Evolutionary conservation across 2,797 vertebrate species (phyloP), one percentile per base, ranked within the genome.

Genomic region (Neosilurus mollespiculum): DNA sequence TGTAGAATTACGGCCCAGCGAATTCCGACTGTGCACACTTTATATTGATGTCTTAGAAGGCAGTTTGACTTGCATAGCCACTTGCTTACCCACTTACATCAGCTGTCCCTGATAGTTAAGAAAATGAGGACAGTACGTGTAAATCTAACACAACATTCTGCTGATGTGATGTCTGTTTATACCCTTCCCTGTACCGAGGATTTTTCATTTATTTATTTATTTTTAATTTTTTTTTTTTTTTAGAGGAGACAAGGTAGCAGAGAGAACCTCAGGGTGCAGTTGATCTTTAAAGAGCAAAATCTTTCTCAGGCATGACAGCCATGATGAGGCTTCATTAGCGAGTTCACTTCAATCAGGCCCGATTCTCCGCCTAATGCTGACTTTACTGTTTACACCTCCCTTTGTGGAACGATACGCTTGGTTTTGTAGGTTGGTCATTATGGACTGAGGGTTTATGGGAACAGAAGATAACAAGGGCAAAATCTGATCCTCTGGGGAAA

Each of bases 321-420:
- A 58, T 72, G 78, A 84, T 69, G 64, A 84, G 83, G 62, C 24
- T 76, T 49, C 71, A 66, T 81, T 65, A 81, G 26, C 18, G 26
- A 43, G 26, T 67, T 80, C 77, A 80, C 67, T 71, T 81, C 80
- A 56, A 81, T 80, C 61, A 43, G 70, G 16, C 61, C 34, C 61
- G 71, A 67, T 56, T 64, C 83, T 43, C 12, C 9, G 3, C n/a
- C 78, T 75, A 51, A 75, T 59, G 71, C 62, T 75, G 70, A 75
- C 78, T 75, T 66, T 26, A 84, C 78, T 61, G 82, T 72, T 80
- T 84, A 80, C 76, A 64, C 82, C 49, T 80, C 67, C 77, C 73
- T 69, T 73, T 64, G 51, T 53, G 73, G 62, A 78, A 37, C 53
- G 16, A 75, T 72, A 59, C 65, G 4, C 58, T 67, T 6, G 10